Evolutionary conservation across 2,797 vertebrate species (phyloP), one percentile per base, ranked within the genome.

Genomic region (Phyllotis vaccarum): DNA sequence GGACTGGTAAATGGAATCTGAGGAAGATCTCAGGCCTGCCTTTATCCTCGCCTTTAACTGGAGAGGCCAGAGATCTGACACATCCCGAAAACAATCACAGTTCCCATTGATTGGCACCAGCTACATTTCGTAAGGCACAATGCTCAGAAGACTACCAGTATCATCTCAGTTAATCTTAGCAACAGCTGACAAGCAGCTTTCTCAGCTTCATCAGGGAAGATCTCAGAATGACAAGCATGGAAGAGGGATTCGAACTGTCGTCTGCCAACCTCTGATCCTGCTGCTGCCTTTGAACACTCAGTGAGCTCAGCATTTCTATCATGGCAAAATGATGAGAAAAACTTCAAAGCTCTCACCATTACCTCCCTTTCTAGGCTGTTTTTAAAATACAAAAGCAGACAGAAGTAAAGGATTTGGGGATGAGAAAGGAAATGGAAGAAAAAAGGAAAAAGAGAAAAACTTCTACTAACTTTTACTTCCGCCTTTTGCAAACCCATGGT

Each of bases 41-140:
- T 11, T 66, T 31, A 46, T n/a, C 43, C 37, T 37, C 27, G 14
- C 0, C 6, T 6, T 7, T 0, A 2, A 60, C 5, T 6, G 0
- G 68, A 76, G 74, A 49, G 34, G 16, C n/a, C 52, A n/a, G 56
- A 27, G 56, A 17, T 64, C 40, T 40, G 43, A 54, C 19, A 56
- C 22, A 66, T 12, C 9, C 4, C 74, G 12, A 66, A 58, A 54
- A 49, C 46, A 43, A 34, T 9, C 4, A 12, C 17, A 1, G 0
- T 4, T 46, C 29, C 37, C 3, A 8, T 11, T 31, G 21, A 29
- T 43, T 3, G 46, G 16, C 5, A 82, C 29, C 21, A 66, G 11
- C 56, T 43, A 5, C 2, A 24, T 37, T 88, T 87, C 40, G 31
- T 54, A 29, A 29, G 2, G 22, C 31, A n/a, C 6, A 8, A 2